Conservation (phyloP, 2,113 vertebrate species). For the Cathartes aura region DNA sequence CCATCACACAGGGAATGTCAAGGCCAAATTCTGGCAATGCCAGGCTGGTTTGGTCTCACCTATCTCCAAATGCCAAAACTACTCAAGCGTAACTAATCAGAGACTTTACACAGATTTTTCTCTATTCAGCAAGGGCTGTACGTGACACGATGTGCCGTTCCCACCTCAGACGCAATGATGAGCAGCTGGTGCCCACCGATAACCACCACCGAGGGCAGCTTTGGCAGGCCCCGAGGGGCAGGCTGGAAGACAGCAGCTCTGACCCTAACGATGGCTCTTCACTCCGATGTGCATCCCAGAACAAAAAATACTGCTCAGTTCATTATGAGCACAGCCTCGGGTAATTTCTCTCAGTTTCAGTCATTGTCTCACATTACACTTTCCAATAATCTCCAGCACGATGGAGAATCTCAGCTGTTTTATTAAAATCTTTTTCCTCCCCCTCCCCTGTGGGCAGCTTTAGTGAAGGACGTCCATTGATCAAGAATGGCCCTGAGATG, state of each 20-base stretch:
- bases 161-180: rapidly evolving
- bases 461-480: neutral
- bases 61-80: neutral
- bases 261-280: neutral
- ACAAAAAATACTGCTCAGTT: neutral
- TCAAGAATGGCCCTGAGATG: neutral
- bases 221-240: neutral
- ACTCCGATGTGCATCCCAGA: neutral
- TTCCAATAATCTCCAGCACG: neutral
- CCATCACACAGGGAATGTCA: neutral
- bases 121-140: neutral
- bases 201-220: neutral
- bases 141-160: neutral
- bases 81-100: neutral
- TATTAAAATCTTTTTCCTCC: neutral
- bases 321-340: neutral
- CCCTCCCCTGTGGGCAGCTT: neutral
- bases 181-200: neutral
- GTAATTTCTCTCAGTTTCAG: neutral
- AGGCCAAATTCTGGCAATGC: neutral
- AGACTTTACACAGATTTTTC: neutral
- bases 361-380: neutral
- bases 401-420: neutral
- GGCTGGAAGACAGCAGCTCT: neutral
- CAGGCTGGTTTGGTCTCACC: neutral